Percentiles rank a stretch among this genome's conserved stretches.
These are phyloP conservation scores for Cebus imitator DNA, from an alignment of 2,113 vertebrate species.

Conservation along the genomic window DNA sequence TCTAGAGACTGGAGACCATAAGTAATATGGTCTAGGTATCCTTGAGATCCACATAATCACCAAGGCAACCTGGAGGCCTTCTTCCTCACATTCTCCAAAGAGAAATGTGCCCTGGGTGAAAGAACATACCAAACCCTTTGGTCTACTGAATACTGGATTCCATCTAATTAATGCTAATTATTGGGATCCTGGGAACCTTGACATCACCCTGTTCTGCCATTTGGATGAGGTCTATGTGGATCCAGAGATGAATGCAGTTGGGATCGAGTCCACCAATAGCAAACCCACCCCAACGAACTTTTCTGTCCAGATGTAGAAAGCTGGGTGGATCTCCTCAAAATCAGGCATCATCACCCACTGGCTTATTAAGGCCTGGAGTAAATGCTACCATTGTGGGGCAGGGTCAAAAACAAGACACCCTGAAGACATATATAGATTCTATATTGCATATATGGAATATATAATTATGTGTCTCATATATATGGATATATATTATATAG, in stretches of 20 bases:
- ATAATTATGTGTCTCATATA: too few species aligned
- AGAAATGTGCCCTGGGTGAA: background rate
- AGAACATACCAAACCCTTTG: background rate
- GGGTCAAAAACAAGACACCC: background rate
- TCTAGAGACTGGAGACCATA: too few species aligned
- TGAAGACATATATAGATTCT: too few species aligned
- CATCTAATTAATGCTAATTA: background rate
- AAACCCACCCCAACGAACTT: background rate
- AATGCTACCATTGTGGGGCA: background rate
- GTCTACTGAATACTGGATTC: background rate
- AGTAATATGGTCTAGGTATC: background rate
- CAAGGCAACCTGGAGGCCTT: background rate
- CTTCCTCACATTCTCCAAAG: background rate
- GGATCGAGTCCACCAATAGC: too few species aligned
- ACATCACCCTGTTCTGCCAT: accelerated
- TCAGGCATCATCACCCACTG: background rate
- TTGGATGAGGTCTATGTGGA: accelerated
- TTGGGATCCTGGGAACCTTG: background rate
- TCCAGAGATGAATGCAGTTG: background rate
- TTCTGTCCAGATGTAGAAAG: background rate
- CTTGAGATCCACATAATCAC: background rate
- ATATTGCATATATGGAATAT: too few species aligned
- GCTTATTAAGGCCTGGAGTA: background rate
- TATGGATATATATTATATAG: too few species aligned
- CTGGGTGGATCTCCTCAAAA: too few species aligned